Percentiles rank a stretch among this genome's conserved stretches.
Evolutionary conservation across 2,797 vertebrate genomes (phyloP).

Genomic region (Fistularia commersonii): DNA sequence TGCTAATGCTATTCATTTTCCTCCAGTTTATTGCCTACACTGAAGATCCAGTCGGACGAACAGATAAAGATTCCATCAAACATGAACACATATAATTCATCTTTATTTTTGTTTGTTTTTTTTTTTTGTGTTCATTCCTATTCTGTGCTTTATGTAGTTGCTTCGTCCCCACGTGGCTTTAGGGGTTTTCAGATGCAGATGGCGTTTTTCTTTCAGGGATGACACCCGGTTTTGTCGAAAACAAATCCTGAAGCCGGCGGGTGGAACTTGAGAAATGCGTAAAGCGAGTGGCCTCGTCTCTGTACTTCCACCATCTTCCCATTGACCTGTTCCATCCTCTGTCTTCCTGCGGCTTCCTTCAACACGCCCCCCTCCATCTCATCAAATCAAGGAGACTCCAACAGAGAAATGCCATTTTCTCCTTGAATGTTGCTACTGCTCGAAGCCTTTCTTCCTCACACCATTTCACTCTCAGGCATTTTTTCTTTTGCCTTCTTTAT

Average conservation of each 20-base stretch:
- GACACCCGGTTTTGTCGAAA: too few species aligned
- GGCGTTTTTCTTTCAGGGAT: too few species aligned
- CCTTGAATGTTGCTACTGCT: constrained; percentile 41
- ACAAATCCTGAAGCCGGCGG: neutral
- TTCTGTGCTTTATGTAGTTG: too few species aligned
- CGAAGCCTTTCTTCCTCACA: constrained; percentile 51
- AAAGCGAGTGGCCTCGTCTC: constrained; percentile 23
- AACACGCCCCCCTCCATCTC: constrained; percentile 34
- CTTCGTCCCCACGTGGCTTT: too few species aligned
- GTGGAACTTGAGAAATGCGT: constrained; percentile 8
- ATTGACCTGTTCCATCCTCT: constrained; percentile 40
- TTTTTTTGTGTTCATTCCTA: too few species aligned
- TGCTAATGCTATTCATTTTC: too few species aligned
- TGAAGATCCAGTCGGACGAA: too few species aligned
- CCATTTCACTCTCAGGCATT: constrained; percentile 59
- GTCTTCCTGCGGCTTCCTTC: constrained; percentile 21
- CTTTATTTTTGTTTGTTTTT: too few species aligned
- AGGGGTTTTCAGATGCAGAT: too few species aligned
- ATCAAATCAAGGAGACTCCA: constrained; percentile 42
- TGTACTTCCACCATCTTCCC: constrained; percentile 19
- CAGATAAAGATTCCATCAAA: too few species aligned
- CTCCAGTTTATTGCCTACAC: too few species aligned
- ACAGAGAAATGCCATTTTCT: constrained; percentile 53
- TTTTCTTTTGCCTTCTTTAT: constrained; percentile 18
- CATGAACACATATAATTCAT: too few species aligned